Evolutionary conservation across 2,888 invertebrate species (phyloP), one percentile per base, ranked within the genome.

Genomic region (Phalera bucephala): DNA sequence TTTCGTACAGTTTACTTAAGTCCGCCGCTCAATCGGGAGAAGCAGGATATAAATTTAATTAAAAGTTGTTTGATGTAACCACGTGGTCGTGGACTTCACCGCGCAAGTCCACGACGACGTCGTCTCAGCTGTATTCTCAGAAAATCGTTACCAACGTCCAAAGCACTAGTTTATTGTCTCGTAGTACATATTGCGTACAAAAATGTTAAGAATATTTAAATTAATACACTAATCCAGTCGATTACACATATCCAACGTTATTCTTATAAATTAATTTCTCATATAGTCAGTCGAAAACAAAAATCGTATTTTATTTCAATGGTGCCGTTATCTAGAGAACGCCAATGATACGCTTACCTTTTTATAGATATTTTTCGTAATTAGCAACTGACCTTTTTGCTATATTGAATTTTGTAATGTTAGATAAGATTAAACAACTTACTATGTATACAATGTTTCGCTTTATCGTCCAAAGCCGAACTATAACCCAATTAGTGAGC

Each of bases 71-170:
- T 45, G 39, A 29, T 34, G 26, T 17, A 36, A 50, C 76, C 88
- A 88, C 88, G 88, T 88, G 88, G 80, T 56, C 50, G 31, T 8
- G 20, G 37, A 25, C 21, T 26, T 40, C 47, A 72, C 22, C 81
- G 87, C 88, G 88, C 88, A 88, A 69, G 87, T 72, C 73, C 55
- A 67, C 64, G 30, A 49, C 61, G 37, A 62, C 76, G 38, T 60
- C 62, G 67, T 63, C 77, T 79, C 87, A 88, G 88, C 87, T 87
- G 88, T 70, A 74, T 66, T 72, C 66, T 65, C 58, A 65, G 82
- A 88, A 88, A 89, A 89, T 88, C 86, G 86, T 88, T 88, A 87
- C 74, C 67, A 53, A 22, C 64, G 57, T 60, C 60, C 63, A 62
- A 60, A 72, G 70, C 71, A 62, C 68, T 61, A 65, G 66, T 58